Evolutionary conservation across 2,888 invertebrate species (phyloP).

Genomic region (Lysandra coridon): DNA sequence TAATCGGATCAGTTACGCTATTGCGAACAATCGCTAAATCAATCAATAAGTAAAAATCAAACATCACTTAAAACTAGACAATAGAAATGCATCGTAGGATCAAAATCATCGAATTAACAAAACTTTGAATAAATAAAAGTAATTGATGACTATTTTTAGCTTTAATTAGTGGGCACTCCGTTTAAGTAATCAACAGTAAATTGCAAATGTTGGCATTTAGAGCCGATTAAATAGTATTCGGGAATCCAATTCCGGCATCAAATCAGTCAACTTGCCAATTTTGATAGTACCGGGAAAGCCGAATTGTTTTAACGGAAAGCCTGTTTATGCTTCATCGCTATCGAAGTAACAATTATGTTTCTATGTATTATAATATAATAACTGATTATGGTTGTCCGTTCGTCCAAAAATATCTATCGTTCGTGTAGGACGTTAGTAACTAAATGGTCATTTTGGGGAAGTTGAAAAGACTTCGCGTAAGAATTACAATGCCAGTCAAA

Average conservation of each 20-base stretch:
- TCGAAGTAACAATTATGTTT: background rate
- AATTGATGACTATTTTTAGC: background rate
- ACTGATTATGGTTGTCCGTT: background rate
- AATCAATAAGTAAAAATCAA: background rate
- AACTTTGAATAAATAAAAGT: background rate
- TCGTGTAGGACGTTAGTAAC: background rate
- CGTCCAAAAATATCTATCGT: too few species aligned
- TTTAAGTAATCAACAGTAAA: background rate
- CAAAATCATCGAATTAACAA: background rate
- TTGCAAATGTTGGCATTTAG: background rate
- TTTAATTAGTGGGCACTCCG: background rate
- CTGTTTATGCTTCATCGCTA: constrained; percentile 3
- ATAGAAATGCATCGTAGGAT: background rate
- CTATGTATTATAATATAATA: too few species aligned
- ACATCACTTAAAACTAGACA: background rate
- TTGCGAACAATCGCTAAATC: background rate
- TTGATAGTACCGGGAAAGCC: background rate
- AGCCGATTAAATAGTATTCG: background rate
- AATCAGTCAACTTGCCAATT: constrained; percentile 18
- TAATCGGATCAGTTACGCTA: background rate
- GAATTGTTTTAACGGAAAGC: background rate
- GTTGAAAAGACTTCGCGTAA: background rate
- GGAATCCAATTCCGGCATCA: constrained; percentile 9
- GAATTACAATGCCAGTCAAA: too few species aligned
- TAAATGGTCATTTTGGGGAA: background rate